A percentile compares a stretch with the other conserved stretches of the same genome.
Conservation (phyloP, 2,888 invertebrate species). For the Acholoe squamosa region DNA sequence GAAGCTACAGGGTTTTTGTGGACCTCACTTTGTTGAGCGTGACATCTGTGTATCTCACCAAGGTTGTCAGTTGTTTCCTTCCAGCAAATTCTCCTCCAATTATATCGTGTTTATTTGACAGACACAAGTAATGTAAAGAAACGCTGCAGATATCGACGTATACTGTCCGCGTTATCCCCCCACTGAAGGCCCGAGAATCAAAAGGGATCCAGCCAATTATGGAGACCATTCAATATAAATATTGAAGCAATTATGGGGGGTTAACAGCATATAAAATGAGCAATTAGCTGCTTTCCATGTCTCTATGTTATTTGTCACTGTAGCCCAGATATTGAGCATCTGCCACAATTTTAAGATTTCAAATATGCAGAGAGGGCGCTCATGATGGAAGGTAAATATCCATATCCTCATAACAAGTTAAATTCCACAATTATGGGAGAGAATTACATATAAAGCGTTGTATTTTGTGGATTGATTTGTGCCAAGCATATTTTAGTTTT, state of each 20-base stretch:
- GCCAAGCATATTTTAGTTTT: no score
- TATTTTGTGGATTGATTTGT: no score
- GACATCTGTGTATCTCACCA: background rate
- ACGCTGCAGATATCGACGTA: background rate
- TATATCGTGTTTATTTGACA: constrained; percentile 16
- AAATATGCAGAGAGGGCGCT: no score
- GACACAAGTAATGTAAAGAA: background rate
- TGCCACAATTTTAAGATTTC: no score
- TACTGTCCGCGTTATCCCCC: background rate
- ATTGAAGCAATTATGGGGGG: background rate
- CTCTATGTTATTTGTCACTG: no score
- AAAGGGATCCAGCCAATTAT: background rate
- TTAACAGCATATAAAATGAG: background rate
- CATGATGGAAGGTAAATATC: no score
- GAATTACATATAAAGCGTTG: no score
- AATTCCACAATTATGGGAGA: no score
- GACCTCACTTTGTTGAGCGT: constrained; percentile 22
- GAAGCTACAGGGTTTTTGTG: background rate
- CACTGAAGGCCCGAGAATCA: background rate
- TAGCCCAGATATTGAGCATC: no score
- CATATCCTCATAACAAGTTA: no score
- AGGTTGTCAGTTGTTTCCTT: constrained; percentile 24
- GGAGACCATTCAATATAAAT: background rate
- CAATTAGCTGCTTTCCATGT: background rate
- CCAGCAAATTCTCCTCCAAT: background rate